These are phyloP conservation scores for Pseudorhiza aurosa DNA, from an alignment of 30 jellyfish, hydroid and myxozoan species.

Conservation along the genomic window DNA sequence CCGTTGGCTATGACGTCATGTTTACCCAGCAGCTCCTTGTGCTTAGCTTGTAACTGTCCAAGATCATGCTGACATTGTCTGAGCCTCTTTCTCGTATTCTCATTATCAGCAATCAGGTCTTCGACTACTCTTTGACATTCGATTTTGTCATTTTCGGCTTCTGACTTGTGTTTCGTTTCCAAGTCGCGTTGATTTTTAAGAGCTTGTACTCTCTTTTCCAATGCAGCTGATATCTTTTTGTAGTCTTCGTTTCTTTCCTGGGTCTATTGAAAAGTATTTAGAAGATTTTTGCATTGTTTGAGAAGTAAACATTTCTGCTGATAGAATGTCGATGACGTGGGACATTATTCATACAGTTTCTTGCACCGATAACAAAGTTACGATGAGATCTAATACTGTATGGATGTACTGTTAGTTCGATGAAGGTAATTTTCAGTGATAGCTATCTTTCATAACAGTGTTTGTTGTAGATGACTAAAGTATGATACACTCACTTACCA, in stretches of 20 bases:
- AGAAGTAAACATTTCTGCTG: too few relatives aligned
- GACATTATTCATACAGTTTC: too few relatives aligned
- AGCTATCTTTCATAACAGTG: too few relatives aligned
- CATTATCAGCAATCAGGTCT: background rate
- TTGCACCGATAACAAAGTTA: too few relatives aligned
- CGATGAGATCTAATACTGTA: too few relatives aligned
- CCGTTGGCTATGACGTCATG: background rate
- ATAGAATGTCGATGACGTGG: too few relatives aligned
- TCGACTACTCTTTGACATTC: slow-evolving; percentile 8
- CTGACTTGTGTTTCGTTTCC: background rate
- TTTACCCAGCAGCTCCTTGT: slow-evolving; percentile 1
- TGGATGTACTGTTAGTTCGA: too few relatives aligned
- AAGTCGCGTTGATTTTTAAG: background rate
- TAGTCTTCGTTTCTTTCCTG: background rate
- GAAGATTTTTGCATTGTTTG: too few relatives aligned
- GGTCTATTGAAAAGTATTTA: background rate
- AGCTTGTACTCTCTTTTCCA: background rate
- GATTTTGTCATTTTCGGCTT: background rate
- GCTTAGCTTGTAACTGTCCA: slow-evolving; percentile 12
- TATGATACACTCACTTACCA: too few relatives aligned
- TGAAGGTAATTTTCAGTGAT: too few relatives aligned
- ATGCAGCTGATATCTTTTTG: background rate
- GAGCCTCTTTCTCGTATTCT: slow-evolving; percentile 5
- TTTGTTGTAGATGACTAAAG: too few relatives aligned
- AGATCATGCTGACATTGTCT: background rate